These are phyloP conservation scores for Rhabdomys pumilio DNA, from an alignment of 2,797 vertebrate genomes.

Conservation along the genomic window DNA sequence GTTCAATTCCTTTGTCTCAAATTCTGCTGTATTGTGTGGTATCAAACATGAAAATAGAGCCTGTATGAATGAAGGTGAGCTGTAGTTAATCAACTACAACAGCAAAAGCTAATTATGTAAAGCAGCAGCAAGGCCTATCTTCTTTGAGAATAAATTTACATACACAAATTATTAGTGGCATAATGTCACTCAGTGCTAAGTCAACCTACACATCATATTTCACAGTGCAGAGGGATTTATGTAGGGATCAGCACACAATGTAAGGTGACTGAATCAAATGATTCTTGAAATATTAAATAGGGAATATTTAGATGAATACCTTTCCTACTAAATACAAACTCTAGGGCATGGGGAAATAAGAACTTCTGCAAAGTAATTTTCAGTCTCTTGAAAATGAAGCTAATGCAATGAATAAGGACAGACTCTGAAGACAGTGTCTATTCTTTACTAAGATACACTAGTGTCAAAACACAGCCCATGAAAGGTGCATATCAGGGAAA, in stretches of 20 bases:
- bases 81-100: conserved; percentile 32
- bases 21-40: conserved; percentile 40
- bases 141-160: conserved; percentile 50
- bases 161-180: conserved; percentile 31
- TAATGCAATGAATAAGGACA: neutral
- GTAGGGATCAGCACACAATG: neutral
- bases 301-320: neutral
- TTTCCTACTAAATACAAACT: conserved; percentile 6
- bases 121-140: conserved; percentile 38
- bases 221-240: conserved; percentile 20
- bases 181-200: conserved; percentile 44
- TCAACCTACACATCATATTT: neutral
- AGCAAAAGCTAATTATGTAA: conserved; percentile 47
- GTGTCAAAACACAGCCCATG: neutral
- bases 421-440: conserved; percentile 5
- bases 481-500: neutral
- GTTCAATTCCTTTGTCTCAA: conserved; percentile 1
- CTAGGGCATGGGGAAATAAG: neutral
- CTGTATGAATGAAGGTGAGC: conserved; percentile 27
- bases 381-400: neutral
- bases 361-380: neutral
- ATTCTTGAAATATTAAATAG: conserved; percentile 3
- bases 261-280: conserved; percentile 33
- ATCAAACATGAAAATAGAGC: conserved; percentile 51
- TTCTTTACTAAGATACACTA: neutral